Evolutionary conservation across 1,140 invertebrate species (phyloP).

Genomic region (Drosophila takahashii): DNA sequence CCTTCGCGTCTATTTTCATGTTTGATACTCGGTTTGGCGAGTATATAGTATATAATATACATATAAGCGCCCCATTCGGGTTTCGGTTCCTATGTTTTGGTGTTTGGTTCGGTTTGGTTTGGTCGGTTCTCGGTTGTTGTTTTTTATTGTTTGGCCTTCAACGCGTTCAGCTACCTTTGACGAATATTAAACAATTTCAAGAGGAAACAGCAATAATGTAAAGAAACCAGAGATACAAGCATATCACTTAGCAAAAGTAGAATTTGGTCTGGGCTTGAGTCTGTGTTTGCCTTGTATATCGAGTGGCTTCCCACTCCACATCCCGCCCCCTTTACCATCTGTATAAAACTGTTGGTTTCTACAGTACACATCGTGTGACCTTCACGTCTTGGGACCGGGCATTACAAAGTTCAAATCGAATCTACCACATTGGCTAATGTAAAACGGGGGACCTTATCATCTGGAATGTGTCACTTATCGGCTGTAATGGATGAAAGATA

Average conservation of each 20-base stretch:
- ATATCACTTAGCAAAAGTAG: constrained; percentile 74
- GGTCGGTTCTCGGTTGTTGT: constrained; percentile 21
- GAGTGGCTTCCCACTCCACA: constrained; percentile 9
- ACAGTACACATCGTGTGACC: constrained; percentile 24
- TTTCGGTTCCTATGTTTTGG: constrained; percentile 57
- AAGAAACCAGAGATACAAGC: constrained; percentile 73
- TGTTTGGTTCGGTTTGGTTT: constrained; percentile 29
- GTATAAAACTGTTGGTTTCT: background rate
- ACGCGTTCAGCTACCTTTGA: constrained; percentile 79
- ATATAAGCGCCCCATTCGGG: constrained; percentile 43
- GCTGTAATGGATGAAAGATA: constrained; percentile 35
- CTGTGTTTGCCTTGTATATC: constrained; percentile 17
- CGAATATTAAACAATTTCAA: constrained; percentile 82
- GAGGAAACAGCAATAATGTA: constrained; percentile 73
- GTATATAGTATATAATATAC: constrained; percentile 29
- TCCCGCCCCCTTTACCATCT: too few relatives aligned
- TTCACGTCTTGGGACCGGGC: constrained; percentile 29
- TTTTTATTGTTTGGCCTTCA: constrained; percentile 75
- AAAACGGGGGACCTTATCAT: constrained; percentile 28
- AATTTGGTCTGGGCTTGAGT: constrained; percentile 34
- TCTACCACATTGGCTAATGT: constrained; percentile 7
- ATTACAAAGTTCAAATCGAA: constrained; percentile 51
- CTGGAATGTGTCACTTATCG: constrained; percentile 29
- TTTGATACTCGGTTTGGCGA: constrained; percentile 26
- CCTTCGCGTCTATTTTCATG: constrained; percentile 45